A percentile compares a stretch with the other conserved stretches of the same genome.
Evolutionary conservation across 2,113 vertebrate species (phyloP).

Genomic region (Mugil cephalus): DNA sequence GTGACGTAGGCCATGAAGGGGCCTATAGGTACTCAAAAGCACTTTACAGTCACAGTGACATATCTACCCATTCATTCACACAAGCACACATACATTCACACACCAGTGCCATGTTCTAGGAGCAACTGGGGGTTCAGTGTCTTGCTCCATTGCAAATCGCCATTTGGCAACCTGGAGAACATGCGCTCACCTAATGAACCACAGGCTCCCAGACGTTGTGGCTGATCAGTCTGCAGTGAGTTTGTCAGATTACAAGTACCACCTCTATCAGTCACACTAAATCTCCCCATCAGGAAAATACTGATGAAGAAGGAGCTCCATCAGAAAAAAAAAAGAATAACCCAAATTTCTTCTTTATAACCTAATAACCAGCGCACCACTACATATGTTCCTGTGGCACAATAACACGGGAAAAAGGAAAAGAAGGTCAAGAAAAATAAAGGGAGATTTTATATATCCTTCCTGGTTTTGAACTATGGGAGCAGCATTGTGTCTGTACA

Average conservation of each 20-base stretch:
- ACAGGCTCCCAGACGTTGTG: no score
- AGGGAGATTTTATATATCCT: constrained; percentile 45
- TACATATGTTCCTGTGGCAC: neutral
- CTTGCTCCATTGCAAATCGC: no score
- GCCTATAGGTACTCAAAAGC: no score
- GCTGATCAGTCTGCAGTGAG: neutral
- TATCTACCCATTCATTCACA: no score
- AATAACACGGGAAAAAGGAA: constrained; percentile 22
- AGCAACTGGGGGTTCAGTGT: no score
- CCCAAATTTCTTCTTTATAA: neutral
- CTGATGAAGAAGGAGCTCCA: neutral
- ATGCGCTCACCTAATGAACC: no score
- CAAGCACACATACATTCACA: no score
- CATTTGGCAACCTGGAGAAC: no score
- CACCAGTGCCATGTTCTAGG: no score
- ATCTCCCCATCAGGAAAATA: neutral
- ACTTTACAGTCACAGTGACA: no score
- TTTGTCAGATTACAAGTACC: neutral
- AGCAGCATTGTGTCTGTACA: constrained; percentile 41
- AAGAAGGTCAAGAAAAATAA: constrained; percentile 29
- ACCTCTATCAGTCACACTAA: neutral
- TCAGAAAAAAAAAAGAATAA: neutral
- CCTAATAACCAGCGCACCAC: neutral
- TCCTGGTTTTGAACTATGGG: constrained; percentile 31
- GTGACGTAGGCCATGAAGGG: no score